Evolutionary conservation across 2,888 invertebrate species (phyloP).

Genomic region (Nudaria mundana): DNA sequence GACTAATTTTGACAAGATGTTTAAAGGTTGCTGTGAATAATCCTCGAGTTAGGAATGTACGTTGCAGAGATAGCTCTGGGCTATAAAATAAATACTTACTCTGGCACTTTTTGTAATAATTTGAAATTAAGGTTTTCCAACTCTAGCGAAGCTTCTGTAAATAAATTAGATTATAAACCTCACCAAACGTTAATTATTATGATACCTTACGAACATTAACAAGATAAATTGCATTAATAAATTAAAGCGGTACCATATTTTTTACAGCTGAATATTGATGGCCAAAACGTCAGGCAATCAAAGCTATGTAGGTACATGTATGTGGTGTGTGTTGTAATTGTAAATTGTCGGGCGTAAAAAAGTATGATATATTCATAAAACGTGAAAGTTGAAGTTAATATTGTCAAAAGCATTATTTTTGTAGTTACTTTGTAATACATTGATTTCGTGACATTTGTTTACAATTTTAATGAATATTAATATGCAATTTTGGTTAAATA

Average conservation of each 20-base stretch:
- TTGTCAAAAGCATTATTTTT: too few species aligned
- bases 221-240: not conserved
- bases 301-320: too few species aligned
- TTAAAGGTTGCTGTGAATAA: not conserved
- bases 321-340: not conserved
- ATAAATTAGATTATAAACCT: slow-evolving; percentile 1
- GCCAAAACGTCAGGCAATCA: too few species aligned
- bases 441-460: too few species aligned
- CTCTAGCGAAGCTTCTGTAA: slow-evolving; percentile 36
- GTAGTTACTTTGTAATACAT: too few species aligned
- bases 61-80: not conserved
- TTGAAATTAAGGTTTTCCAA: slow-evolving; percentile 29
- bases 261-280: too few species aligned
- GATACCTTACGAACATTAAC: not conserved
- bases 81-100: slow-evolving; percentile 3
- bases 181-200: not conserved
- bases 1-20: too few species aligned
- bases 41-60: not conserved
- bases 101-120: slow-evolving; percentile 9
- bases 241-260: not conserved
- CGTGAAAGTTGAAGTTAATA: too few species aligned
- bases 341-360: not conserved
- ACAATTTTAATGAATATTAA: too few species aligned
- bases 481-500: too few species aligned
- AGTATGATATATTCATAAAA: too few species aligned